Base-by-base conservation (phyloP, 2,113 vertebrate genomes). In the Phoenicopterus ruber region DNA sequence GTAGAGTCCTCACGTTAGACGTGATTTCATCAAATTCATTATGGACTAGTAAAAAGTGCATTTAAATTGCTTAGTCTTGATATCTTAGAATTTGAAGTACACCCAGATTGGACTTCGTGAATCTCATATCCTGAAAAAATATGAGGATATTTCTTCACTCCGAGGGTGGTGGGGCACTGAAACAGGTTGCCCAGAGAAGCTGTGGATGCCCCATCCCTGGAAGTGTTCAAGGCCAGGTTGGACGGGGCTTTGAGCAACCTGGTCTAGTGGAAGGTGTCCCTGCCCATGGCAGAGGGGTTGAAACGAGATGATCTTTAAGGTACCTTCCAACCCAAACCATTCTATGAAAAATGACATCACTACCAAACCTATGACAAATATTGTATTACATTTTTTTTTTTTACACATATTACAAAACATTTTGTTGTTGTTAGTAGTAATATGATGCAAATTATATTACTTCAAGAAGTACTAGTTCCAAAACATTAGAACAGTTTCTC, bases 91-190 rank as follows among this genome's bases (percentile, higher is more conserved):
- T 54, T 15, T 32, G 17, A 80, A 77, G 21, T 15, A 44, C 3
- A 3, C 19, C 4, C 11, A 82, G 31, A 71, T 0, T 71, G 10
- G 28, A 52, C 4, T 86, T 42, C 0, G 3, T 2, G 3, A 73
- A n/a, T 55, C 17, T 82, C 22, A 31, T 3, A 44, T 22, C 7
- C 15, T 46, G 13, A 18, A 78, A 44, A 66, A 86, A 82, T 11
- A 46, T 42, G 42, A n/a, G n/a, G n/a, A 42, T 14, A 42, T 42
- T 42, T 42, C 42, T 42, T 42, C 42, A 13, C 42, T 14, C 42
- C 15, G 42, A 42, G 9, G 42, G 42, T 42, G 42, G 42, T 42
- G 42, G 15, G 42, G 42, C 42, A 14, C 42, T 42, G 42, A 14
- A 12, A 42, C 42, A 42, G 42, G 42, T 14, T 42, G 42, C 42